Evolutionary conservation across 92 coral and sea anemone genomes (phyloP).

Genomic region (Porites cylindrica): DNA sequence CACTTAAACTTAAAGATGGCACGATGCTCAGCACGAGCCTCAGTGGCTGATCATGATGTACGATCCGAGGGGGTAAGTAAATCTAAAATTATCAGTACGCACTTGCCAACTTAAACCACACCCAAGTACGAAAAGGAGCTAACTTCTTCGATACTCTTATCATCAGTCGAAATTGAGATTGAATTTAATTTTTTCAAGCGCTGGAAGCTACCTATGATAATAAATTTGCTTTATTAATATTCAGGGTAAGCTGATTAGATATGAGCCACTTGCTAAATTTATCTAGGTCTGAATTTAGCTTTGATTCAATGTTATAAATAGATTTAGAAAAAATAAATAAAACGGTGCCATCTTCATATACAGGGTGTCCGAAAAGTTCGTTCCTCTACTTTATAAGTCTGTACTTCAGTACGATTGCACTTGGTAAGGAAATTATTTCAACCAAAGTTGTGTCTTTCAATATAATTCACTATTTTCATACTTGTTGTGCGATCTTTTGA

Average conservation of each 20-base stretch:
- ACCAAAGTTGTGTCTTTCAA: no score
- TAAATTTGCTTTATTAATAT: background rate
- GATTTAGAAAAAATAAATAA: background rate
- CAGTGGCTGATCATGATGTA: background rate
- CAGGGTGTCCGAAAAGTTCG: no score
- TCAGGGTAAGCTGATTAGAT: background rate
- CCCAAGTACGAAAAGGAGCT: background rate
- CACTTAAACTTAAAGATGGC: no score
- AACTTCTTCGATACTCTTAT: background rate
- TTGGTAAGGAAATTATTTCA: no score
- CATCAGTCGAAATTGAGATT: background rate
- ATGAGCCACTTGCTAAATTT: constrained; percentile 1
- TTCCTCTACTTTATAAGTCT: no score
- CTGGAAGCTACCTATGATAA: constrained; percentile 2
- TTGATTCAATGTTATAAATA: background rate
- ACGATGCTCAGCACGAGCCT: no score
- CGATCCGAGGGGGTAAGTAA: background rate
- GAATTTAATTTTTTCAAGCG: constrained; percentile 3
- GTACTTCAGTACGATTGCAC: no score
- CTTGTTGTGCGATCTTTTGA: no score
- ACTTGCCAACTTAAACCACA: background rate
- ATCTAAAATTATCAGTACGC: background rate
- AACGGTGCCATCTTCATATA: background rate
- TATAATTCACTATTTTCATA: no score
- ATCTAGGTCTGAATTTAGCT: background rate